phyloP scores from a whole-genome alignment of 2,113 vertebrate species.

The Felis chaus region DNA sequence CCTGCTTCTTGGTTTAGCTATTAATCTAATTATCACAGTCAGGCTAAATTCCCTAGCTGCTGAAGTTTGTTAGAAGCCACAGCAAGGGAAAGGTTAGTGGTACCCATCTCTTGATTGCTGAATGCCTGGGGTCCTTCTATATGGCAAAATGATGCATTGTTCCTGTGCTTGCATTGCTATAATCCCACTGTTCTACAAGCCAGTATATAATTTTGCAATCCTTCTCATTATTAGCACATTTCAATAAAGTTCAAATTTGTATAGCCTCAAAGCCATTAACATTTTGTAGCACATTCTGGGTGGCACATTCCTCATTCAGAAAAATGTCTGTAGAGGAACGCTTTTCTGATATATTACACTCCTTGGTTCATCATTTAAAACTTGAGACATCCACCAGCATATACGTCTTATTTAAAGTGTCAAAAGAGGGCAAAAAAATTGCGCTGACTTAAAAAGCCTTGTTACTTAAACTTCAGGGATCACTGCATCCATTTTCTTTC shows the following conservation, averaged over 20 bases:
- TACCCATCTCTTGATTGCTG: background rate
- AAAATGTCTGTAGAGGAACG: slow-evolving; percentile 78
- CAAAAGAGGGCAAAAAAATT: slow-evolving; percentile 78
- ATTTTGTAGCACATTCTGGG: slow-evolving; percentile 81
- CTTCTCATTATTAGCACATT: slow-evolving; percentile 80
- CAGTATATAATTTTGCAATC: slow-evolving; percentile 71
- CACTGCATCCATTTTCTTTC: slow-evolving; percentile 61
- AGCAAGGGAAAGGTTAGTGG: slow-evolving; percentile 50
- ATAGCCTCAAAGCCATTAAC: slow-evolving; percentile 83
- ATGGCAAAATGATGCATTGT: slow-evolving; percentile 26
- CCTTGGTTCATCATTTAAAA: slow-evolving; percentile 83
- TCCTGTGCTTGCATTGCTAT: slow-evolving; percentile 48
- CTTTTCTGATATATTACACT: slow-evolving; percentile 81
- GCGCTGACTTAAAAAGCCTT: slow-evolving; percentile 71
- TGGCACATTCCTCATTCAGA: slow-evolving; percentile 83
- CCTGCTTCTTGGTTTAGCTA: slow-evolving; percentile 30
- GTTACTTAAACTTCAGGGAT: slow-evolving; percentile 71
- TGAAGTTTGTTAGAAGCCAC: background rate
- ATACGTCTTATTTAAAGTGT: slow-evolving; percentile 85
- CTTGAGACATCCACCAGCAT: slow-evolving; percentile 76
- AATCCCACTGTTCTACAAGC: slow-evolving; percentile 26
- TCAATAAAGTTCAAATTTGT: slow-evolving; percentile 85
- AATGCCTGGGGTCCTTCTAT: background rate
- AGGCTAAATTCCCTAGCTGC: background rate
- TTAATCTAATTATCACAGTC: slow-evolving; percentile 60